Conservation (phyloP, 2,113 vertebrate species). For the Cariama cristata region DNA sequence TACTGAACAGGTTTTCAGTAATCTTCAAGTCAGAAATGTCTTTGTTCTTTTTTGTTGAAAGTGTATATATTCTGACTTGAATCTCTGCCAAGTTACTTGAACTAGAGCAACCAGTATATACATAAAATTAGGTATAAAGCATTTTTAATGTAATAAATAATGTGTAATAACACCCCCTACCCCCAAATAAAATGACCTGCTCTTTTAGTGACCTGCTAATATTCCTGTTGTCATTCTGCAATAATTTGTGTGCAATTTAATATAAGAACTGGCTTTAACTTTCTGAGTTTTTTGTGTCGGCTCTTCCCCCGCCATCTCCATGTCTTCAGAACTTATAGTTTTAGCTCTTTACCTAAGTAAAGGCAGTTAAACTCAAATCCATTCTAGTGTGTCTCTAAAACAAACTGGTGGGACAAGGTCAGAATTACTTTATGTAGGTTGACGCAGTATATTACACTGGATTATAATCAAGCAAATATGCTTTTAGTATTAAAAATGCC, state of each 20-base stretch:
- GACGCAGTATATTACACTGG: neutral
- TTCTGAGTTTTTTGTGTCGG: neutral
- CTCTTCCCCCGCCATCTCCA: rapidly evolving
- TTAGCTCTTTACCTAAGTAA: neutral
- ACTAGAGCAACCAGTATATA: neutral
- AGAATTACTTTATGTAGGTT: neutral
- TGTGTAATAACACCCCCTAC: neutral
- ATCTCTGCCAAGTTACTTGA: neutral
- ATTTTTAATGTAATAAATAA: neutral
- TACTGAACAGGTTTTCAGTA: neutral
- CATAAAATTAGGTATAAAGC: neutral
- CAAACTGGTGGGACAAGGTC: neutral
- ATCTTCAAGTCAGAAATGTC: neutral
- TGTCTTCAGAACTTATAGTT: neutral
- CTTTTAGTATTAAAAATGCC: neutral
- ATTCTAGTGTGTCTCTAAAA: neutral
- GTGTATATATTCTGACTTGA: neutral
- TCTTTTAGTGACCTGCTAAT: neutral
- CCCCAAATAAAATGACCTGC: neutral
- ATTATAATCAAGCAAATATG: neutral
- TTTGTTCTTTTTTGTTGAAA: neutral
- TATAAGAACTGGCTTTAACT: neutral
- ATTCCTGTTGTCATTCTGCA: neutral
- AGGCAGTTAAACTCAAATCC: neutral
- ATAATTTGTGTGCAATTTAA: neutral